Base-by-base conservation (phyloP, 1,140 invertebrate species). In the Hylaeus anthracinus region DNA sequence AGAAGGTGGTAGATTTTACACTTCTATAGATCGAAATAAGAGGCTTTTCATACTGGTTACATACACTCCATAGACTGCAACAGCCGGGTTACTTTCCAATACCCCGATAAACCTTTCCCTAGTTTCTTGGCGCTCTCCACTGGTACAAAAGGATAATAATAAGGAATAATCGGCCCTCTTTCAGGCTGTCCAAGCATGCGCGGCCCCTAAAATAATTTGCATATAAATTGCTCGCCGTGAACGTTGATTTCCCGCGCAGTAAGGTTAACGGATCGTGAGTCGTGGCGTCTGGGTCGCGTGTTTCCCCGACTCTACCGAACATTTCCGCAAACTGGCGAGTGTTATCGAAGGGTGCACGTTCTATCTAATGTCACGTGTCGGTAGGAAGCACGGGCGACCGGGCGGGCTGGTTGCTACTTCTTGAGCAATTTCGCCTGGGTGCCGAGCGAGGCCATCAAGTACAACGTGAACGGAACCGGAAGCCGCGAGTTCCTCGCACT, bases 351-450 rank as follows among this genome's bases (percentile, higher is more conserved):
- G 66, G 60, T 51, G 51, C 55, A 78, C 55, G 84, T 85, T 86
- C 84, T 73, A 82, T 86, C 83, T 72, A 72, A 80, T 85, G 84
- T 85, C 73, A 82, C 83, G 74, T 86, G 79, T 77, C 79, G 80
- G 61, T 77, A 93, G 85, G 84, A 91, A 85, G 88, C 91, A 48
- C 90, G 91, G 69, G 78, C 85, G 43, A 81, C 85, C 48, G 92
- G 91, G 9, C 90, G 89, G 83, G 88, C 82, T 53, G 94, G 94
- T 53, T 91, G 92, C 75, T 94, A 92, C 88, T 94, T 94, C 85
- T 89, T 94, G 77, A 94, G 93, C 85, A 91, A 94, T 87, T 94
- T 90, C 81, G 93, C 92, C 8, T 79, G 76, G 76, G 90, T 94
- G 43, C 90, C 93, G 43, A 84, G 89, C 64, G 86, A 93, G 79